A percentile compares a stretch with the other conserved stretches of the same genome.
Conservation (phyloP, 2,113 vertebrate genomes). For the Anarrhichthys ocellatus region DNA sequence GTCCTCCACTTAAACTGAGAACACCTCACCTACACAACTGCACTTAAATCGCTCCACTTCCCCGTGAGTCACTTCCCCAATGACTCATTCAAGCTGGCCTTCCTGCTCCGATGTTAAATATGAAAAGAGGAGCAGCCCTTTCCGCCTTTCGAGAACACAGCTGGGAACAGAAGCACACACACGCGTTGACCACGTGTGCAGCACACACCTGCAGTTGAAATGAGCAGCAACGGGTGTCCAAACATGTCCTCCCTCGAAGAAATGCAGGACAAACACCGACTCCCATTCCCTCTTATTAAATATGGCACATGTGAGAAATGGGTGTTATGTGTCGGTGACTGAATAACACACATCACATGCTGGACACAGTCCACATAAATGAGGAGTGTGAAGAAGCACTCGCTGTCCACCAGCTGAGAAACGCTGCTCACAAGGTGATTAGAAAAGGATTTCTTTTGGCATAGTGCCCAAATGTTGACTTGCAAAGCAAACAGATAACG, state of each 20-base stretch:
- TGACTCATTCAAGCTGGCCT: conserved; percentile 45
- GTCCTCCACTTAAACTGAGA: conserved; percentile 48
- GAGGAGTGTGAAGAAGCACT: conserved; percentile 19
- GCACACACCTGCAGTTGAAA: conserved; percentile 59
- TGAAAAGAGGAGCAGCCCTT: conserved; percentile 12
- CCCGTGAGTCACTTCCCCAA: conserved; percentile 40
- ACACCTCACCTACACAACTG: conserved; percentile 51
- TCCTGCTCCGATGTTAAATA: conserved; percentile 38
- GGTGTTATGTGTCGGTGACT: conserved; percentile 61
- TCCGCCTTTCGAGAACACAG: background rate
- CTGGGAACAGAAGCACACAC: conserved; percentile 11
- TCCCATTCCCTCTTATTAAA: conserved; percentile 58
- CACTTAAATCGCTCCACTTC: conserved; percentile 30
- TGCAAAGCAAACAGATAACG: background rate
- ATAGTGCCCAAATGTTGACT: conserved; percentile 2
- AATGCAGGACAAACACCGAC: conserved; percentile 47
- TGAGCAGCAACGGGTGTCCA: conserved; percentile 54
- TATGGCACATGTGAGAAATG: conserved; percentile 46
- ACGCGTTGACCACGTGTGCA: background rate
- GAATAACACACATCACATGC: conserved; percentile 49
- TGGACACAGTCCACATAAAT: conserved; percentile 45
- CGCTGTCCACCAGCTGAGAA: conserved; percentile 35
- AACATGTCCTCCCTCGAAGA: conserved; percentile 65
- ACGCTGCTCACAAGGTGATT: conserved; percentile 15
- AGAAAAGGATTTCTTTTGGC: background rate